phyloP scores from a whole-genome alignment of 2,113 vertebrate genomes.

The Petroica traversi region DNA sequence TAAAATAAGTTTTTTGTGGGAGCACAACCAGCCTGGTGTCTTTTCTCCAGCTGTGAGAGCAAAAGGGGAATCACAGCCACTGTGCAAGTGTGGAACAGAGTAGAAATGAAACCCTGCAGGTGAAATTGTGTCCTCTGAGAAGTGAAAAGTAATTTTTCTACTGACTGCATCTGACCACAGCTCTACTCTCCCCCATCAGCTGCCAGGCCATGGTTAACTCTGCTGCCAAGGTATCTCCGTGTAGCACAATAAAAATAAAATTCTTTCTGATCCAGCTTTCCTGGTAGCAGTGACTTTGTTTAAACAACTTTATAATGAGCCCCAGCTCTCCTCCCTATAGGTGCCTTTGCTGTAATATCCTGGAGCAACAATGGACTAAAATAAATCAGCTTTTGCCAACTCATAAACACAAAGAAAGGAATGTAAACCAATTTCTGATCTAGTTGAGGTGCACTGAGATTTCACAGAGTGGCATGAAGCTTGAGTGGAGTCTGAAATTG shows the following conservation, averaged over 20 bases:
- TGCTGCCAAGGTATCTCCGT: neutral
- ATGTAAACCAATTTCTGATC: slow-evolving; percentile 67
- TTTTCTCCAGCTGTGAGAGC: neutral
- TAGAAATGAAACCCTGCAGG: neutral
- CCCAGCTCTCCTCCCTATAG: neutral
- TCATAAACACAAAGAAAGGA: slow-evolving; percentile 57
- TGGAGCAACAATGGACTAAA: neutral
- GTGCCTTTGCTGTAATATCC: slow-evolving; percentile 18
- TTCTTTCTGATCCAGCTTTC: neutral
- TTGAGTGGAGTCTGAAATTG: slow-evolving; percentile 66
- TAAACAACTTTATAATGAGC: slow-evolving; percentile 39
- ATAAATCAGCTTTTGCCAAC: slow-evolving; percentile 62
- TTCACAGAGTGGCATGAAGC: slow-evolving; percentile 58
- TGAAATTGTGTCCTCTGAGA: slow-evolving; percentile 34
- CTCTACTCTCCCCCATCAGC: neutral
- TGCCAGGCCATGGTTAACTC: neutral
- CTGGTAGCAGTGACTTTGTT: slow-evolving; percentile 2
- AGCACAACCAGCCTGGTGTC: neutral
- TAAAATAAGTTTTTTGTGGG: neutral
- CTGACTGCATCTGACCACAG: slow-evolving; percentile 11
- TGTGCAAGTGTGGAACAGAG: neutral
- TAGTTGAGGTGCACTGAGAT: slow-evolving; percentile 47
- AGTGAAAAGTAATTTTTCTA: slow-evolving; percentile 42
- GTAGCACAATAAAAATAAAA: neutral
- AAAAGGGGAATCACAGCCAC: neutral